Evolutionary conservation across 2,797 vertebrate genomes (phyloP).

Genomic region (Scolopax rusticola): DNA sequence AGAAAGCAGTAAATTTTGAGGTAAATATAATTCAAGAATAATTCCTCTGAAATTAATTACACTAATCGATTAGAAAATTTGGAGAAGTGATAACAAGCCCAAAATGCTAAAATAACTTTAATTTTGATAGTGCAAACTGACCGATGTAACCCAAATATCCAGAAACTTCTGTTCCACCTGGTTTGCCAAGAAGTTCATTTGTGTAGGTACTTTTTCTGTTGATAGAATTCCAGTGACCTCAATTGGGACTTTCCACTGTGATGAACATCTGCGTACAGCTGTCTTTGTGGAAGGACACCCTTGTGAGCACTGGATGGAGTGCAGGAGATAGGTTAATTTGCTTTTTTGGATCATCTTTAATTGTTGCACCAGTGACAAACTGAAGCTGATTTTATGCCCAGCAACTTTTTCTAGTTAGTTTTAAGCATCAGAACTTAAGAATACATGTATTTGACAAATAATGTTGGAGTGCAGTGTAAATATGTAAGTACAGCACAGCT

Average conservation of each 20-base stretch:
- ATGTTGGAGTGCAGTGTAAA: not conserved
- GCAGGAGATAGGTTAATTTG: not conserved
- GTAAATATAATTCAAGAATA: not conserved
- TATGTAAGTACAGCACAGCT: not conserved
- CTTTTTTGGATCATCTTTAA: not conserved
- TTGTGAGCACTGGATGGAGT: not conserved
- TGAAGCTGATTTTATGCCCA: not conserved
- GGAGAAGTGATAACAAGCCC: not conserved
- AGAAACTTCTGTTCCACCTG: not conserved
- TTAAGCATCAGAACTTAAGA: not conserved
- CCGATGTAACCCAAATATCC: not conserved
- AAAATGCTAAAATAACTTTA: not conserved
- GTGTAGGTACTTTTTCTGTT: not conserved
- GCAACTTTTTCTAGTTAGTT: not conserved
- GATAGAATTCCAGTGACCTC: not conserved
- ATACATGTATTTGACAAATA: not conserved
- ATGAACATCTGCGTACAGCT: not conserved
- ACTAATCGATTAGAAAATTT: not conserved
- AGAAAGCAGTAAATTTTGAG: slow-evolving; percentile 36
- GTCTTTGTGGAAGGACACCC: not conserved
- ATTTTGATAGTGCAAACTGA: not conserved
- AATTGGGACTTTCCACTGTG: not conserved
- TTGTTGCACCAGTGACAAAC: not conserved
- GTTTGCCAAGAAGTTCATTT: not conserved
- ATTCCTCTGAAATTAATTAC: slow-evolving; percentile 1